Evolutionary conservation across 2,113 vertebrate genomes (phyloP).

Genomic region (Coregonus clupeaformis): DNA sequence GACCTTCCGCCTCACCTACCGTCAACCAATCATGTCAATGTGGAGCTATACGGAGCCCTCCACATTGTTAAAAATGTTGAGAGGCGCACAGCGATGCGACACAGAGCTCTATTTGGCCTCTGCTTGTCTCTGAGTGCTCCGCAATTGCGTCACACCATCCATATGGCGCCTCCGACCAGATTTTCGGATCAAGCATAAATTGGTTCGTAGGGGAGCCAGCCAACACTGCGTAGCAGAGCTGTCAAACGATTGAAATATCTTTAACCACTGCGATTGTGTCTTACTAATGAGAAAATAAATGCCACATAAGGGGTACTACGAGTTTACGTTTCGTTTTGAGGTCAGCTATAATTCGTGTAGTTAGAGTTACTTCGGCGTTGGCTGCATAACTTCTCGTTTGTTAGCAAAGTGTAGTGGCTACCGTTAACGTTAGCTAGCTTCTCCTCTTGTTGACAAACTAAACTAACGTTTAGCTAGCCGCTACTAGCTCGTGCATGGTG

Average conservation of each 20-base stretch:
- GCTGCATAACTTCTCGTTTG: conserved; percentile 1
- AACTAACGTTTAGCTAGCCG: not conserved
- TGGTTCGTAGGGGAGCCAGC: not conserved
- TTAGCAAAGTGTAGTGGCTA: not conserved
- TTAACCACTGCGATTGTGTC: not conserved
- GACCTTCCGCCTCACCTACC: too few relatives aligned
- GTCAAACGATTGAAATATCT: not conserved
- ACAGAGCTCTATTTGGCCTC: too few relatives aligned
- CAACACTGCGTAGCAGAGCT: conserved; percentile 6
- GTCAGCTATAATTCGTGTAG: not conserved
- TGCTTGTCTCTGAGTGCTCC: too few relatives aligned
- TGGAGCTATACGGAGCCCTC: too few relatives aligned
- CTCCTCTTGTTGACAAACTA: not conserved
- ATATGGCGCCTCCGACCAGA: too few relatives aligned
- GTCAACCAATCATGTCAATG: too few relatives aligned
- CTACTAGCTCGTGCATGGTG: not conserved
- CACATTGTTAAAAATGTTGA: too few relatives aligned
- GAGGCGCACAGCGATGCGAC: too few relatives aligned
- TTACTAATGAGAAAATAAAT: not conserved
- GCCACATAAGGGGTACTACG: not conserved
- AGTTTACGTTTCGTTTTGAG: not conserved
- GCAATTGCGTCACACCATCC: too few relatives aligned
- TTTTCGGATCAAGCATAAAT: too few relatives aligned
- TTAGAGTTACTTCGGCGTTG: not conserved
- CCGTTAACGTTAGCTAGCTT: not conserved